Evolutionary conservation across 2,888 invertebrate genomes (phyloP).

Genomic region (Habroteleia sp.): DNA sequence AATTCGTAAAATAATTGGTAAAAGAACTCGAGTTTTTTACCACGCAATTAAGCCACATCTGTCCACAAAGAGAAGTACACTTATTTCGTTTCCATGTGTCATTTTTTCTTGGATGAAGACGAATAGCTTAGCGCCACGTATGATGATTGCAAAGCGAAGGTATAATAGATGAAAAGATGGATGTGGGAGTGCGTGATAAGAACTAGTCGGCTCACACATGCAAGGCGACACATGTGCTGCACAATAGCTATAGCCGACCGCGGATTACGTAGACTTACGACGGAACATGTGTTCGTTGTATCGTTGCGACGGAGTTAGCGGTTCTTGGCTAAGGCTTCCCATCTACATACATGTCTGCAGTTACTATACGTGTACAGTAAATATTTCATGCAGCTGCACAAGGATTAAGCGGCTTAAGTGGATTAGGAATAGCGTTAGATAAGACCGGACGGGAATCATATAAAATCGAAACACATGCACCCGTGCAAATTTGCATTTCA

Average conservation of each 20-base stretch:
- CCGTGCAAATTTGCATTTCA: conserved; percentile 26
- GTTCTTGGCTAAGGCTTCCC: conserved; percentile 77
- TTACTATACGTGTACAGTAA: conserved; percentile 73
- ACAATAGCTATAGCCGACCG: conserved; percentile 71
- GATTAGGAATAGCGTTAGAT: conserved; percentile 73
- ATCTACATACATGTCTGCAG: conserved; percentile 63
- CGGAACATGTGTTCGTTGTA: conserved; percentile 80
- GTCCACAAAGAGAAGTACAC: not conserved
- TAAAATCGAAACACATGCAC: conserved; percentile 46
- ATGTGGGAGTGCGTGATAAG: conserved; percentile 45
- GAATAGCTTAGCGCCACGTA: conserved; percentile 19
- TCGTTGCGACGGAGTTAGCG: conserved; percentile 76
- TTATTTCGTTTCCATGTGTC: conserved; percentile 11
- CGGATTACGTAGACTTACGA: conserved; percentile 77
- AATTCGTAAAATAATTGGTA: too few relatives aligned
- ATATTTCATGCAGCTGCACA: conserved; percentile 80
- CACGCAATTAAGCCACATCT: conserved; percentile 12
- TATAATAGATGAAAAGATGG: conserved; percentile 33
- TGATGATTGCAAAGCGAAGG: conserved; percentile 22
- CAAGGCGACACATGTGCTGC: conserved; percentile 22
- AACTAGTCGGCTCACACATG: conserved; percentile 43
- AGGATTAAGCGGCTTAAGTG: conserved; percentile 78
- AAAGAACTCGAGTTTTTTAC: not conserved
- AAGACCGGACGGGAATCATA: conserved; percentile 51
- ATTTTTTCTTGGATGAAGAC: conserved; percentile 19